Evolutionary conservation across 64 coral and sea anemone genomes (phyloP).

Genomic region (Porites lutea): DNA sequence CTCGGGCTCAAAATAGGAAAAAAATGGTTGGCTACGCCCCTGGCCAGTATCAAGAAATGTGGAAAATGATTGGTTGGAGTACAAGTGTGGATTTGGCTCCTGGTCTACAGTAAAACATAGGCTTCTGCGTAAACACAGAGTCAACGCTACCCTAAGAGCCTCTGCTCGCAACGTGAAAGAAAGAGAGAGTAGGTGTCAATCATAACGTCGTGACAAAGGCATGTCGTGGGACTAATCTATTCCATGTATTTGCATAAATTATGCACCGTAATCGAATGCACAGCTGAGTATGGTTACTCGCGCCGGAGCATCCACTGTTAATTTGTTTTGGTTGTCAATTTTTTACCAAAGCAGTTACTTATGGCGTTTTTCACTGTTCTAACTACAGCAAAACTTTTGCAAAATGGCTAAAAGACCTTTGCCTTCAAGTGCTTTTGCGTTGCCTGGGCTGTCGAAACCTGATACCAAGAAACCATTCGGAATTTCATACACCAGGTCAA

Average conservation of each 20-base stretch:
- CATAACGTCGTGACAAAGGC: constrained; percentile 25
- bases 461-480: not conserved
- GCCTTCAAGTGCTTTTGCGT: constrained; percentile 40
- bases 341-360: not conserved
- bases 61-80: too few relatives aligned
- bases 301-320: not conserved
- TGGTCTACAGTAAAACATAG: too few relatives aligned
- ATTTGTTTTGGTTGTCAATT: not conserved
- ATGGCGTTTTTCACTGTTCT: constrained; percentile 3
- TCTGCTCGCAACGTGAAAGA: too few relatives aligned
- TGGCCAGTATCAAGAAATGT: too few relatives aligned
- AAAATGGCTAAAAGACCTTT: constrained; percentile 61
- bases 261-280: not conserved
- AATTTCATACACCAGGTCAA: not conserved
- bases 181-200: not conserved
- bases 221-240: not conserved
- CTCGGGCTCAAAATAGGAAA: too few relatives aligned
- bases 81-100: too few relatives aligned
- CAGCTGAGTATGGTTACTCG: not conserved
- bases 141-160: too few relatives aligned
- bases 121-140: too few relatives aligned
- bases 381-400: not conserved
- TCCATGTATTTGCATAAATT: constrained; percentile 24
- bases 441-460: constrained; percentile 54
- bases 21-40: too few relatives aligned